phyloP scores from a whole-genome alignment of 2,113 vertebrate genomes.

The Guaruba guarouba region DNA sequence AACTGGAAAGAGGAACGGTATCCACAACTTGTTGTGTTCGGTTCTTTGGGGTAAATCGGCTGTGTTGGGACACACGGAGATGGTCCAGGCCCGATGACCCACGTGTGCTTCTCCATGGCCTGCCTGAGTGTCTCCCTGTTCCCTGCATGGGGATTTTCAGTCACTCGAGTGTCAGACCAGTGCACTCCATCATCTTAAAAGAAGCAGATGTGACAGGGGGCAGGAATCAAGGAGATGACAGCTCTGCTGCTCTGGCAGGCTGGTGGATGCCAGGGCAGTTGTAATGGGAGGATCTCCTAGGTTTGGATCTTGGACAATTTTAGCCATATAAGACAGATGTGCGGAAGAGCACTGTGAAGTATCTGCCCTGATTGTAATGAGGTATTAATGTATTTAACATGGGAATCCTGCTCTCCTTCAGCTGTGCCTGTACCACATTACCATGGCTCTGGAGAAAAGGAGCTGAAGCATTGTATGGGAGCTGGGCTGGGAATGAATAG shows the following conservation, averaged over 20 bases:
- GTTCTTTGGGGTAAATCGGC: neutral
- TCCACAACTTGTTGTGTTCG: neutral
- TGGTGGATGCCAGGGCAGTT: neutral
- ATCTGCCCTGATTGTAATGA: neutral
- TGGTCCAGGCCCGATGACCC: neutral
- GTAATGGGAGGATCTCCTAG: neutral
- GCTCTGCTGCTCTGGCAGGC: neutral
- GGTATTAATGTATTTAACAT: neutral
- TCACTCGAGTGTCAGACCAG: neutral
- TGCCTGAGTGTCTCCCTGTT: neutral
- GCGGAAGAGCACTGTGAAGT: neutral
- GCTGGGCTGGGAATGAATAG: neutral
- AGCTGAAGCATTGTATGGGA: neutral
- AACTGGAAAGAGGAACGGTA: neutral
- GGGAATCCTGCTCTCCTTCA: neutral
- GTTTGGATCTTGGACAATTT: neutral
- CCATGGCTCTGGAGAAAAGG: neutral
- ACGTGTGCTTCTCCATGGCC: neutral
- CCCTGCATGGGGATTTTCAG: neutral
- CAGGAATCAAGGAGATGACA: neutral
- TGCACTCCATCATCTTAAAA: neutral
- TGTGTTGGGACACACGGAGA: fast-evolving
- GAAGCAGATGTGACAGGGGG: fast-evolving
- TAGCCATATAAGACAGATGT: neutral
- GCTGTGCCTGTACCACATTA: neutral